These are phyloP conservation scores for Alligator sinensis DNA, from an alignment of 2,113 vertebrate genomes.

Conservation along the genomic window DNA sequence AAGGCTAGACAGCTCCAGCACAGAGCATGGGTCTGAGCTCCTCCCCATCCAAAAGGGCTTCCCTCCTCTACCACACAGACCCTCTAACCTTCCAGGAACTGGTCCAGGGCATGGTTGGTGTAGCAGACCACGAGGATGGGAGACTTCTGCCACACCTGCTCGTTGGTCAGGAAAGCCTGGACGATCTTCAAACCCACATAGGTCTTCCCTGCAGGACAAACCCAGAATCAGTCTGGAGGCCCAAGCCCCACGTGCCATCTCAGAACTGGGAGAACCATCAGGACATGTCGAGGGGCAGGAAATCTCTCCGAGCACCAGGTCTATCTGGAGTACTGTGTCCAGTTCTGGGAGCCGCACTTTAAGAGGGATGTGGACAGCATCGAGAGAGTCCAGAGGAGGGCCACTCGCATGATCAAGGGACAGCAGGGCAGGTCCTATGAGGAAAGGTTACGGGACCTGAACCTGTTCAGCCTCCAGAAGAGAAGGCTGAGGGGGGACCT, in stretches of 20 bases:
- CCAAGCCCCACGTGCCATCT: fast-evolving
- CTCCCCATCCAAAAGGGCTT: no score
- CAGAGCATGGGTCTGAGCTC: not conserved
- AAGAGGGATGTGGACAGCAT: no score
- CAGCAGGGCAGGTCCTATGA: no score
- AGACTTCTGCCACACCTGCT: slow-evolving; percentile 73
- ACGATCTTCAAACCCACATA: slow-evolving; percentile 93
- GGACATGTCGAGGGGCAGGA: not conserved
- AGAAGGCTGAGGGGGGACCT: no score
- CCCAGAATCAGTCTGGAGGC: slow-evolving; percentile 29
- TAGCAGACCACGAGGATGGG: slow-evolving; percentile 95
- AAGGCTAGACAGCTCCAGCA: not conserved
- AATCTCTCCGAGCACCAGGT: not conserved
- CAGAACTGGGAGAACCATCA: slow-evolving; percentile 5
- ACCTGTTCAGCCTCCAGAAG: no score
- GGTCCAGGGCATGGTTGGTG: slow-evolving; percentile 97
- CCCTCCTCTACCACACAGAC: not conserved
- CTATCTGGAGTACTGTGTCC: no score
- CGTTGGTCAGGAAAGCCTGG: slow-evolving; percentile 86
- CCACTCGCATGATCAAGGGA: no score
- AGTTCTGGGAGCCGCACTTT: no score
- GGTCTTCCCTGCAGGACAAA: slow-evolving; percentile 89
- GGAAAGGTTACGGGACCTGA: no score
- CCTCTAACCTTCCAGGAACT: slow-evolving; percentile 95
- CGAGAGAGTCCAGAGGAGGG: no score